Evolutionary conservation across 2,113 vertebrate species (phyloP).

Genomic region (Polyodon spathula): DNA sequence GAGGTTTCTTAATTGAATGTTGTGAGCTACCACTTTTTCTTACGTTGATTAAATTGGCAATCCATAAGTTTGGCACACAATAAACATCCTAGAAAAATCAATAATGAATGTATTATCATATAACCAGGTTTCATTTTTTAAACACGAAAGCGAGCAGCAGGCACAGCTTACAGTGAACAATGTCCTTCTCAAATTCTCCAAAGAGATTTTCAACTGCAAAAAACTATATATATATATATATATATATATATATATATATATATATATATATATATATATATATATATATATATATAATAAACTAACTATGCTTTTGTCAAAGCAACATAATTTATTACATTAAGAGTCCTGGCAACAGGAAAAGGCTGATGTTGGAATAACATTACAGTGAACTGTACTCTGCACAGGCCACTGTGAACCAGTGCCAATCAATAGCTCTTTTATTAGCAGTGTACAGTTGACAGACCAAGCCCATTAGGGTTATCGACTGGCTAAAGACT

Average conservation of each 20-base stretch:
- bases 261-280: too few relatives aligned
- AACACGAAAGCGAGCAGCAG: too few relatives aligned
- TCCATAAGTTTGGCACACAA: too few relatives aligned
- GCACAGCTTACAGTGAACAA: background rate
- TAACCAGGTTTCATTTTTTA: too few relatives aligned
- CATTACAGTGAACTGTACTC: slow-evolving; percentile 59
- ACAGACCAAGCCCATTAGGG: slow-evolving; percentile 73
- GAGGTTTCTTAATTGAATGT: too few relatives aligned
- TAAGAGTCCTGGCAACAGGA: slow-evolving; percentile 61
- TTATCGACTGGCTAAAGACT: slow-evolving; percentile 58
- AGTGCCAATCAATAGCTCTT: slow-evolving; percentile 75
- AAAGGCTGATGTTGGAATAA: slow-evolving; percentile 69
- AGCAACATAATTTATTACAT: slow-evolving; percentile 59
- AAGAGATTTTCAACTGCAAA: slow-evolving; percentile 15
- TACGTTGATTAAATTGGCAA: too few relatives aligned
- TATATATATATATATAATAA: too few relatives aligned
- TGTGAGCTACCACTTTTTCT: too few relatives aligned
- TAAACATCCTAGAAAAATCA: too few relatives aligned
- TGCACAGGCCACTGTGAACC: slow-evolving; percentile 57
- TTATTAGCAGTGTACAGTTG: slow-evolving; percentile 72
- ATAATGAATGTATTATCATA: too few relatives aligned
- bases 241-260: too few relatives aligned
- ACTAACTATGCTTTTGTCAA: too few relatives aligned
- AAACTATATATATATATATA: slow-evolving; percentile 13
- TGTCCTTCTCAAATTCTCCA: background rate